A percentile compares a stretch with the other conserved stretches of the same genome.
Evolutionary conservation across 2,797 vertebrate genomes (phyloP).

Genomic region (Australoheros facetus): DNA sequence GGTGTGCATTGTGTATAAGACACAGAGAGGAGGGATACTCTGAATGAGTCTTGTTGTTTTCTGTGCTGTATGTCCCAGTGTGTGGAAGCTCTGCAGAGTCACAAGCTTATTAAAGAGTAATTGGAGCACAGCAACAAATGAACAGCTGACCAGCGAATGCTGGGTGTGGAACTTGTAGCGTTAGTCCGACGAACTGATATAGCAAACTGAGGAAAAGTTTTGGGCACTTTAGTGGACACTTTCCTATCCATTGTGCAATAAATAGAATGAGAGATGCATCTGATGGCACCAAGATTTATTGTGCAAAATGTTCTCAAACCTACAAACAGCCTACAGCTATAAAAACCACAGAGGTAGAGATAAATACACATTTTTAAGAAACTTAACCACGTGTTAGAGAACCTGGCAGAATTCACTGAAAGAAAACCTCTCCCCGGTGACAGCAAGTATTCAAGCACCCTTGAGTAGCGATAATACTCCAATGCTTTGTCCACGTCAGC

Average conservation of each 20-base stretch:
- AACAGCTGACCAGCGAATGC: slow-evolving; percentile 44
- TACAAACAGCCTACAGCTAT: background rate
- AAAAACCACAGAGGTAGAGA: background rate
- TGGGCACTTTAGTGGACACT: background rate
- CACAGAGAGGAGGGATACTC: background rate
- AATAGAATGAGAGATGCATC: background rate
- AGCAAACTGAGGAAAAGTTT: background rate
- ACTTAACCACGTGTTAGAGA: background rate
- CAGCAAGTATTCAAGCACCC: background rate
- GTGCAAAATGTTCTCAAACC: background rate
- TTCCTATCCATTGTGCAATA: background rate
- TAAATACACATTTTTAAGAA: background rate
- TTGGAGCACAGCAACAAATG: slow-evolving; percentile 61
- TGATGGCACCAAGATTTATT: background rate
- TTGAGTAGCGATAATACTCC: background rate
- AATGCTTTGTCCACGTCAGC: background rate
- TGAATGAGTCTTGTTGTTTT: slow-evolving; percentile 45
- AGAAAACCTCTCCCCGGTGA: too few relatives aligned
- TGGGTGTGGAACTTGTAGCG: slow-evolving; percentile 19
- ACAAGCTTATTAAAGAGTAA: slow-evolving; percentile 60
- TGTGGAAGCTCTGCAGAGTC: slow-evolving; percentile 47
- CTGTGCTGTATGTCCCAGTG: slow-evolving; percentile 18
- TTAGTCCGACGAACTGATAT: slow-evolving; percentile 5
- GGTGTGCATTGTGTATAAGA: background rate
- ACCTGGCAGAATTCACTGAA: background rate